Evolutionary conservation across 2,888 invertebrate species (phyloP).

Genomic region (Lacanobia oleracea): DNA sequence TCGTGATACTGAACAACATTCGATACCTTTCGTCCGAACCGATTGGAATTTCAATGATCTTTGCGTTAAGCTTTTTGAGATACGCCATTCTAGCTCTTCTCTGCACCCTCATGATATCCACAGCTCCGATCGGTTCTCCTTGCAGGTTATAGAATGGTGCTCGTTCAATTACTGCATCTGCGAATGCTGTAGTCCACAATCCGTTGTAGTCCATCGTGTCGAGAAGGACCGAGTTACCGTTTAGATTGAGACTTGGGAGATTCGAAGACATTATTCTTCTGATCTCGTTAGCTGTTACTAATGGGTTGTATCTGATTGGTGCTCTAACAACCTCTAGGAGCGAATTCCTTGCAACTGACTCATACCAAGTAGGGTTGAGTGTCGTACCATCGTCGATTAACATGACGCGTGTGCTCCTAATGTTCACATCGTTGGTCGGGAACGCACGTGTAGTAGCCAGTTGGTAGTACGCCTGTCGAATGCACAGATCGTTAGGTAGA

Average conservation of each 20-base stretch:
- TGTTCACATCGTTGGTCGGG: conserved; percentile 43
- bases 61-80: conserved; percentile 14
- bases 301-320: conserved; percentile 53
- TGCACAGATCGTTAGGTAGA: conserved; percentile 61
- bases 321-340: conserved; percentile 46
- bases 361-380: conserved; percentile 60
- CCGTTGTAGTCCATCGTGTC: conserved; percentile 64
- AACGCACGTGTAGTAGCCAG: conserved; percentile 41
- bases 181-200: conserved; percentile 63
- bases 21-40: conserved; percentile 56
- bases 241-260: conserved; percentile 46
- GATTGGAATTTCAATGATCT: conserved; percentile 60
- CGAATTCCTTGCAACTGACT: conserved; percentile 44
- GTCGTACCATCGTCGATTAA: conserved; percentile 59
- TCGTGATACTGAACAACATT: conserved; percentile 53
- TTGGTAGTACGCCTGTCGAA: conserved; percentile 60
- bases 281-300: conserved; percentile 38
- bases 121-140: conserved; percentile 57
- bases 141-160: conserved; percentile 60
- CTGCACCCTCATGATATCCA: conserved; percentile 65
- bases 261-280: conserved; percentile 42
- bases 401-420: conserved; percentile 56
- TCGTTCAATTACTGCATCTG: conserved; percentile 50
- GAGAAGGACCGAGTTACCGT: conserved; percentile 65
- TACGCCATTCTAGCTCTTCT: conserved; percentile 53